Evolutionary conservation across 2,113 vertebrate species (phyloP).

Genomic region (Brachypteracias leptosomus): DNA sequence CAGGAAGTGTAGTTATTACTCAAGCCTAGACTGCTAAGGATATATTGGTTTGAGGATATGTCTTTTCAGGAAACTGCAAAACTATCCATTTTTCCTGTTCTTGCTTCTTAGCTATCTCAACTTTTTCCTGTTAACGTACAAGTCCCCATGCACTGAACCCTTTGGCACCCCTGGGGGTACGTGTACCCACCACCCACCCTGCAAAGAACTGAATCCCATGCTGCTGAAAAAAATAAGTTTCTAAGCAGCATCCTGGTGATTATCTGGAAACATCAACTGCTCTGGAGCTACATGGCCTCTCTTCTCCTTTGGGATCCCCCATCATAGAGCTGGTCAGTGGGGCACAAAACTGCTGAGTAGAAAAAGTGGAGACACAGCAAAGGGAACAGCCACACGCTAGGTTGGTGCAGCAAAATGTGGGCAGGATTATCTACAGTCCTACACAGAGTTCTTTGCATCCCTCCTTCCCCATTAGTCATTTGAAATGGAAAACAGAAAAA

Average conservation of each 20-base stretch:
- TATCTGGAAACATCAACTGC: background rate
- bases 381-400: accelerated
- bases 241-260: background rate
- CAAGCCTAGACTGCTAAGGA: background rate
- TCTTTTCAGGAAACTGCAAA: background rate
- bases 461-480: background rate
- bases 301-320: background rate
- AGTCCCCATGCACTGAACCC: background rate
- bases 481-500: background rate
- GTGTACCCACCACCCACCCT: accelerated
- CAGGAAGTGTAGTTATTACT: background rate
- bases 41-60: background rate
- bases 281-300: background rate
- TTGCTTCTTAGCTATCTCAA: background rate
- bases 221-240: background rate
- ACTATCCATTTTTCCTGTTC: background rate
- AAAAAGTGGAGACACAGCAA: background rate
- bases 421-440: background rate
- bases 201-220: background rate
- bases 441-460: background rate
- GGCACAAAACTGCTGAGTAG: background rate
- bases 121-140: background rate
- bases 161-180: background rate
- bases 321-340: too few relatives aligned
- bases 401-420: accelerated